These are phyloP conservation scores for Corapipo altera DNA, from an alignment of 2,113 vertebrate genomes.

Conservation along the genomic window DNA sequence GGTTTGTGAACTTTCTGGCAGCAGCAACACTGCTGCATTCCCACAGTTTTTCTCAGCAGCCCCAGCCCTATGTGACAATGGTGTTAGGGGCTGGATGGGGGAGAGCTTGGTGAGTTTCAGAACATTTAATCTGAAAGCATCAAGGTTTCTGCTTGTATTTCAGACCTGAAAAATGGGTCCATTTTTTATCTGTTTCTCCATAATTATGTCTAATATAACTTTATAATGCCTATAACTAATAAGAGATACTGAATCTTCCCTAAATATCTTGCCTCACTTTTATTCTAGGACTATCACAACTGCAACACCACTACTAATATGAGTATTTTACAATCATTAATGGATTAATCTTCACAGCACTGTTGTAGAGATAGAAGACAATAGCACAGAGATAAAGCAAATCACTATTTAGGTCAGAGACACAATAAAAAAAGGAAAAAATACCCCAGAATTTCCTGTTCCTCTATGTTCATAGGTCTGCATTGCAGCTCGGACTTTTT, in stretches of 20 bases:
- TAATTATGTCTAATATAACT: not conserved
- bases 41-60: not conserved
- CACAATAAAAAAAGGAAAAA: not conserved
- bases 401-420: not conserved
- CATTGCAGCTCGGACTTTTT: not conserved
- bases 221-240: not conserved
- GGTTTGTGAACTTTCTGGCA: not conserved
- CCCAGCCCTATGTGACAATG: not conserved
- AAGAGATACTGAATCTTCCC: conserved; percentile 7
- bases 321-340: conserved; percentile 36
- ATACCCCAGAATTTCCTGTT: not conserved
- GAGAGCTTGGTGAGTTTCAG: not conserved
- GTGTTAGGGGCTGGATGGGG: not conserved
- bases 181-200: not conserved
- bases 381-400: conserved; percentile 44
- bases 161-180: not conserved
- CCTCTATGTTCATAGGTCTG: not conserved
- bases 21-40: not conserved
- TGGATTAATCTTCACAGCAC: conserved; percentile 41
- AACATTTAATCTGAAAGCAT: not conserved
- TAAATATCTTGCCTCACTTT: conserved; percentile 26
- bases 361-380: conserved; percentile 25
- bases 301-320: not conserved
- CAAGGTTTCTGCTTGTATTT: not conserved
- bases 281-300: not conserved